phyloP scores from a whole-genome alignment of 2,113 vertebrate species.

The Dendropsophus ebraccatus region DNA sequence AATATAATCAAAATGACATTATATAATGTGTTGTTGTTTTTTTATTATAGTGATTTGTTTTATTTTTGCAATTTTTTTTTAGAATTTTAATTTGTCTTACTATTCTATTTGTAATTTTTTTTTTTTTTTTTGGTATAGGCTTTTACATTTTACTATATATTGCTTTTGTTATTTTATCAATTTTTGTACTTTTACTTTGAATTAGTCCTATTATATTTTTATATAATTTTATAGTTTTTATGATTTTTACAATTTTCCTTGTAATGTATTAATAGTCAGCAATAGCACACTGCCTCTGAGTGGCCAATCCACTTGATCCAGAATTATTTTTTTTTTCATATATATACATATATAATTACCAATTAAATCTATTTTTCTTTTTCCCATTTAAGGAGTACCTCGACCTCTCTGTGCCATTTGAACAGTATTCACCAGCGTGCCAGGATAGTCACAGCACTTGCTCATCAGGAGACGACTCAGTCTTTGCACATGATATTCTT shows the following conservation, averaged over 20 bases:
- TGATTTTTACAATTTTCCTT: background rate
- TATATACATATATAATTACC: too few species aligned
- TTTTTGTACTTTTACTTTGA: background rate
- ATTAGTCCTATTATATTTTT: background rate
- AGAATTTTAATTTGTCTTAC: background rate
- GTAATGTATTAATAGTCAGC: too few species aligned
- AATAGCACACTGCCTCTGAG: background rate
- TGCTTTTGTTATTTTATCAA: background rate
- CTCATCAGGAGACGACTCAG: conserved; percentile 94
- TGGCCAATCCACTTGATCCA: background rate
- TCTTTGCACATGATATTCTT: conserved; percentile 92
- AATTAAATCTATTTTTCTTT: background rate
- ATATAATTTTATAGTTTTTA: background rate
- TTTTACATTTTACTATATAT: background rate
- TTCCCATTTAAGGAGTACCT: conserved; percentile 81
- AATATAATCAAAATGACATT: background rate
- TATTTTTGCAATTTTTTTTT: background rate
- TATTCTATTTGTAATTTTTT: too few species aligned
- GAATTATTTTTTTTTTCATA: background rate
- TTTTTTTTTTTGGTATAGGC: background rate
- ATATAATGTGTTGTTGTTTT: background rate
- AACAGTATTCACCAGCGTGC: conserved; percentile 93
- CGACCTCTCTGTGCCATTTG: conserved; percentile 93
- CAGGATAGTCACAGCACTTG: conserved; percentile 95
- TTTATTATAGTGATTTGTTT: background rate